phyloP scores from a whole-genome alignment of 2,113 vertebrate genomes.

The Lepus europaeus region DNA sequence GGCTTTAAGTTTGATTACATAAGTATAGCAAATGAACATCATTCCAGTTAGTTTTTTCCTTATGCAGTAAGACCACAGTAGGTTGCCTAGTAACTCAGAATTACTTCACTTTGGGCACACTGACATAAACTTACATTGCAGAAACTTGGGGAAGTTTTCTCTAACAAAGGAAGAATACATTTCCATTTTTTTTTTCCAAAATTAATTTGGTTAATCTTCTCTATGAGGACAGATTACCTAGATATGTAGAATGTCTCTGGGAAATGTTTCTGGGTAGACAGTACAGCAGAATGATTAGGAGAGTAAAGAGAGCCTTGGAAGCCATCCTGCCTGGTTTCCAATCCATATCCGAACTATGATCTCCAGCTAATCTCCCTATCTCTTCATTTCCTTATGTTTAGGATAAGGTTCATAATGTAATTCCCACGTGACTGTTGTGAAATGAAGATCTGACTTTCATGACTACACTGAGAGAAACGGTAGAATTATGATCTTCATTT shows the following conservation, averaged over 20 bases:
- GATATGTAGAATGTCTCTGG: neutral
- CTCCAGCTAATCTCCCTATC: neutral
- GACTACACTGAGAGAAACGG: neutral
- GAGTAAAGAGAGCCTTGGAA: neutral
- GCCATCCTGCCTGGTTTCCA: neutral
- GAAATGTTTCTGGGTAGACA: neutral
- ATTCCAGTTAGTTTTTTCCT: conserved; percentile 82
- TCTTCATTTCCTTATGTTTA: conserved; percentile 37
- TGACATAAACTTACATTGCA: conserved; percentile 32
- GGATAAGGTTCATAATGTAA: neutral
- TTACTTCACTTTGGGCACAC: neutral
- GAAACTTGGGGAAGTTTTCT: conserved; percentile 6
- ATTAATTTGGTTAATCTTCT: conserved; percentile 31
- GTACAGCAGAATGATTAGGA: too few species aligned
- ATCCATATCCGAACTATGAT: neutral
- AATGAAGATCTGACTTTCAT: neutral
- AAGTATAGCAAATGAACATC: conserved; percentile 64
- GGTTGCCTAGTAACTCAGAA: conserved; percentile 31
- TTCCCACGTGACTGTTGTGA: neutral
- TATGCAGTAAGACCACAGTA: conserved; percentile 55
- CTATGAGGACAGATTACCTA: neutral
- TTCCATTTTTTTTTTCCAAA: conserved; percentile 30
- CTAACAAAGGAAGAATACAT: neutral
- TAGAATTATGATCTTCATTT: neutral
- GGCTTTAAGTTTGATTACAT: conserved; percentile 73